Conservation (phyloP, 2,113 vertebrate genomes). For the Prunella himalayana region DNA sequence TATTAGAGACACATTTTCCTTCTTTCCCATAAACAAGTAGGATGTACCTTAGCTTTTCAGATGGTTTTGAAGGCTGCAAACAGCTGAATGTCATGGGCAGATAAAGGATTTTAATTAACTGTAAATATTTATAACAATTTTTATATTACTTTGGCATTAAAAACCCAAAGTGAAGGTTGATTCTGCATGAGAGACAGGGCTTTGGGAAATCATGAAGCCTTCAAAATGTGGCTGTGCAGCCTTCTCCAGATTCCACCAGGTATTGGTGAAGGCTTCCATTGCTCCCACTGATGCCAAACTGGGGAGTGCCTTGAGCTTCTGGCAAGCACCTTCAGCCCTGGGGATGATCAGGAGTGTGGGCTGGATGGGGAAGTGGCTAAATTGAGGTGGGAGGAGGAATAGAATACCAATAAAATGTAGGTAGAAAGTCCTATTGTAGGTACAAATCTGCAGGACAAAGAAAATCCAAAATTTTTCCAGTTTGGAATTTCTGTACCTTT, state of each 20-base stretch:
- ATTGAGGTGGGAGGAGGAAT: neutral
- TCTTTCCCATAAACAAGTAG: neutral
- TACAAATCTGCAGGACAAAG: neutral
- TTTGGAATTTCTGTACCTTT: neutral
- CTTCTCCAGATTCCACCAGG: neutral
- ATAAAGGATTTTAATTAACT: neutral
- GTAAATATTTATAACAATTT: neutral
- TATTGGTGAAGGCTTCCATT: neutral
- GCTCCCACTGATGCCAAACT: neutral
- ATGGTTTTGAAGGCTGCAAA: neutral
- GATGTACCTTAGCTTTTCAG: conserved; percentile 44
- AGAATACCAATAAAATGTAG: neutral
- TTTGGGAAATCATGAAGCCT: neutral
- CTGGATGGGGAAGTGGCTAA: neutral
- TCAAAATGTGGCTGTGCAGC: neutral
- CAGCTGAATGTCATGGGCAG: neutral
- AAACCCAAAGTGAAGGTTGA: neutral
- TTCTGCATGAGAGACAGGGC: neutral
- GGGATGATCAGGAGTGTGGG: neutral
- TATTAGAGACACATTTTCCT: conserved; percentile 59
- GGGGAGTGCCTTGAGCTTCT: neutral
- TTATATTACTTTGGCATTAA: neutral
- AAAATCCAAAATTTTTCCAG: neutral
- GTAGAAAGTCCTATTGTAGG: neutral
- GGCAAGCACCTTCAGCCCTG: neutral